Evolutionary conservation across 2,113 vertebrate species (phyloP).

Genomic region (Nothoprocta perdicaria): DNA sequence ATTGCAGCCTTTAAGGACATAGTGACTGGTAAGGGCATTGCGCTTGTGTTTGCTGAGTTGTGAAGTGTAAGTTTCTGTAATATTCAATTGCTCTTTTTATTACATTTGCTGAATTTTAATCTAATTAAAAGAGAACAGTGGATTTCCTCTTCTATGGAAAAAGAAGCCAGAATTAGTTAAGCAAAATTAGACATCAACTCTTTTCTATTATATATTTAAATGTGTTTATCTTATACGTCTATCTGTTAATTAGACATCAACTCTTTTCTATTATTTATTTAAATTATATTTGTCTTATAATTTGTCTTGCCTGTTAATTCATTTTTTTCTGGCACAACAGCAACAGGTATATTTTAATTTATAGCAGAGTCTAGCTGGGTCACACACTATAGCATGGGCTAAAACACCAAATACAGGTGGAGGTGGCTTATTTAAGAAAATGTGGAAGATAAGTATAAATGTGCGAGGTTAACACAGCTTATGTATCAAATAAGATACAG

Average conservation of each 20-base stretch:
- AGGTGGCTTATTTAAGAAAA: not conserved
- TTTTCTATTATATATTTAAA: not conserved
- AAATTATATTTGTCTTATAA: not conserved
- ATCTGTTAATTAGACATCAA: too few relatives aligned
- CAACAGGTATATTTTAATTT: not conserved
- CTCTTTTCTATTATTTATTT: not conserved
- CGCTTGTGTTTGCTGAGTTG: not conserved
- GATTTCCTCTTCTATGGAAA: not conserved
- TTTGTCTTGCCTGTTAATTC: not conserved
- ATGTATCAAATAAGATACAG: not conserved
- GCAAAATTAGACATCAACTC: not conserved
- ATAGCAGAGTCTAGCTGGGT: not conserved
- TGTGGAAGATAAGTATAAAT: not conserved
- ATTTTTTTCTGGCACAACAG: not conserved
- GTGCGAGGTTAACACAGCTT: not conserved
- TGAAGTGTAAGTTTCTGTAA: not conserved
- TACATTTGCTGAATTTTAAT: not conserved
- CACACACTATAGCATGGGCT: not conserved
- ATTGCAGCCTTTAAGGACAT: not conserved
- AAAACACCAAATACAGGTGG: not conserved
- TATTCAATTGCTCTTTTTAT: not conserved
- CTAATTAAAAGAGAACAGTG: not conserved
- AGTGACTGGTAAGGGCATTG: not conserved
- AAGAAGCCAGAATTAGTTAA: not conserved
- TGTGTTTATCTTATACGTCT: not conserved